These are phyloP conservation scores for Takifugu bimaculatus DNA, from an alignment of 2,113 vertebrate species.

Conservation along the genomic window DNA sequence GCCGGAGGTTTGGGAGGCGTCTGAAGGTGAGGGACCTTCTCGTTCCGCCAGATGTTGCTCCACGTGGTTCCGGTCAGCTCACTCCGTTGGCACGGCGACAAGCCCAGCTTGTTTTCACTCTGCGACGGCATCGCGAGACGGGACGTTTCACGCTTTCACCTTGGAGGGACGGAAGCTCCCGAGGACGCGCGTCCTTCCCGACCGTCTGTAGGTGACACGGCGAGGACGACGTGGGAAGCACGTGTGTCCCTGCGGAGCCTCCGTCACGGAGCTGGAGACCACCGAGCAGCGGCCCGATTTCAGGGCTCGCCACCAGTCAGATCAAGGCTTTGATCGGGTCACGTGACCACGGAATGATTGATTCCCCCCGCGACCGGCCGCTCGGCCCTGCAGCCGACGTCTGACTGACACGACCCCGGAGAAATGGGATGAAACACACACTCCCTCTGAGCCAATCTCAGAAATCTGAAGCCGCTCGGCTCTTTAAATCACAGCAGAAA, in stretches of 20 bases:
- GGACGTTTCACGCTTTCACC: constrained; percentile 59
- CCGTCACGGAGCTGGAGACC: background rate
- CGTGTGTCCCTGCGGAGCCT: constrained; percentile 54
- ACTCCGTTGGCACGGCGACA: constrained; percentile 51
- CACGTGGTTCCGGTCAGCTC: constrained; percentile 54
- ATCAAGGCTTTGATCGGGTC: constrained; percentile 29
- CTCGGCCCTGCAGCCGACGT: background rate
- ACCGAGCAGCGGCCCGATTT: too few species aligned
- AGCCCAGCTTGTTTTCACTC: constrained; percentile 37
- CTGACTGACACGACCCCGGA: background rate
- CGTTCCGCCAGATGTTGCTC: constrained; percentile 56
- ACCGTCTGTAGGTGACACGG: constrained; percentile 55
- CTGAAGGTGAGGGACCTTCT: constrained; percentile 25
- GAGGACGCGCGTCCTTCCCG: constrained; percentile 13
- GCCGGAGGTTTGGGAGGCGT: background rate
- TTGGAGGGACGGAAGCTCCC: constrained; percentile 10
- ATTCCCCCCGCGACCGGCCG: background rate
- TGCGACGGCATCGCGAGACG: constrained; percentile 41
- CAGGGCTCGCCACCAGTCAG: constrained; percentile 41
- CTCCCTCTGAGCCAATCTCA: background rate
- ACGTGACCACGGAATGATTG: constrained; percentile 20
- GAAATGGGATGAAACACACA: background rate
- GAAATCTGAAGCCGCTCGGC: background rate
- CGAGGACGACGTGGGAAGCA: constrained; percentile 60
- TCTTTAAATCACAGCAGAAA: background rate